Evolutionary conservation across 2,797 vertebrate species (phyloP).

Genomic region (Ara ararauna): DNA sequence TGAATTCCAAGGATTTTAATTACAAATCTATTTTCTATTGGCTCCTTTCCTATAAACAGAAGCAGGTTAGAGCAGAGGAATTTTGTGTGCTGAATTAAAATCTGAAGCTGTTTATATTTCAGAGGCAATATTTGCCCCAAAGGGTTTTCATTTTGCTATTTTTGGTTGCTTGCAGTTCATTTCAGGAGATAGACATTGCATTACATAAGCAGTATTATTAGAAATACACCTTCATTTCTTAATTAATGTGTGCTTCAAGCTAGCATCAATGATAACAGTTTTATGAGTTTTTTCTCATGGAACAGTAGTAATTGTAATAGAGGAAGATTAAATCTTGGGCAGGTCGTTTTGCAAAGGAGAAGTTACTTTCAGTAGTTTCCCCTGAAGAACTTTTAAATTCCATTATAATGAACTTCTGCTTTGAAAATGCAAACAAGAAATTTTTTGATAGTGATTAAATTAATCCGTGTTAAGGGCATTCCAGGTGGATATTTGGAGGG

Average conservation of each 20-base stretch:
- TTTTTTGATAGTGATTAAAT: neutral
- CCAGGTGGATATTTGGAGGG: neutral
- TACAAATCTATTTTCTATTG: neutral
- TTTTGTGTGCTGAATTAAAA: neutral
- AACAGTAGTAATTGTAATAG: neutral
- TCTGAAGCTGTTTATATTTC: neutral
- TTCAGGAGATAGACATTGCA: neutral
- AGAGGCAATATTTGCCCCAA: neutral
- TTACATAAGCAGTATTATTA: neutral
- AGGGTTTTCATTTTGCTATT: neutral
- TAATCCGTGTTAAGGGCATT: neutral
- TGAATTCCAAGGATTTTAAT: neutral
- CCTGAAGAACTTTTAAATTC: conserved; percentile 15
- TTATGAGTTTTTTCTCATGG: conserved; percentile 5
- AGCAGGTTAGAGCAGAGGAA: neutral
- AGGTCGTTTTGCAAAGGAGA: neutral
- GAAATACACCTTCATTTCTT: conserved; percentile 17
- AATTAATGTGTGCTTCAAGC: conserved; percentile 5
- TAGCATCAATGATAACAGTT: neutral
- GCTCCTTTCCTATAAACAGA: neutral
- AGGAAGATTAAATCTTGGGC: conserved; percentile 49
- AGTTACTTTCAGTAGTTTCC: neutral
- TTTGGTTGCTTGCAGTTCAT: conserved; percentile 31
- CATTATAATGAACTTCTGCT: neutral
- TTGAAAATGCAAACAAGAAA: neutral